These are phyloP conservation scores for Python bivittatus DNA, from an alignment of 2,113 vertebrate genomes.

Conservation along the genomic window DNA sequence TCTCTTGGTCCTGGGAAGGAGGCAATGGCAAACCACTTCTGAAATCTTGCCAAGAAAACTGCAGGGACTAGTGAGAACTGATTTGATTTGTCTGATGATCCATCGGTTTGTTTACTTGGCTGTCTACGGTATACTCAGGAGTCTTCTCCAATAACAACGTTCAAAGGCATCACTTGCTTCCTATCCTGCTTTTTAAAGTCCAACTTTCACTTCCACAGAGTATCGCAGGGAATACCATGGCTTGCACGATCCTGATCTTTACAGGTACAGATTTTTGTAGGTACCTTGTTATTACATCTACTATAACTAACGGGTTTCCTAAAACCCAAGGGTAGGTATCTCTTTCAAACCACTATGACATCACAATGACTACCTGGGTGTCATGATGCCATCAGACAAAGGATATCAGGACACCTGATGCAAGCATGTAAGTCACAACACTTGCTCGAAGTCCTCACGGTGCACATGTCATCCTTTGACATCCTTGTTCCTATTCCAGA, in stretches of 20 bases:
- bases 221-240: not conserved
- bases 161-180: not conserved
- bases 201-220: not conserved
- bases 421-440: not conserved
- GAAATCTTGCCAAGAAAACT: not conserved
- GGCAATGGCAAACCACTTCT: not conserved
- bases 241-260: not conserved
- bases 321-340: not conserved
- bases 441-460: not conserved
- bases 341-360: not conserved
- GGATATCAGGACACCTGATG: not conserved
- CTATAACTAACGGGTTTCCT: not conserved
- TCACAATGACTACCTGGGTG: not conserved
- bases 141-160: not conserved
- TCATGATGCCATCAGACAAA: not conserved
- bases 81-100: not conserved
- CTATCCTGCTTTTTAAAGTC: not conserved
- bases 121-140: not conserved
- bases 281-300: not conserved
- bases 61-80: not conserved
- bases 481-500: not conserved
- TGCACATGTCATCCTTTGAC: not conserved
- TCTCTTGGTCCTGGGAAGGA: not conserved
- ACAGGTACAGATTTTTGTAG: not conserved
- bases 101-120: not conserved